Conservation (phyloP, 2,113 vertebrate species). For the Tachuris rubrigastra region DNA sequence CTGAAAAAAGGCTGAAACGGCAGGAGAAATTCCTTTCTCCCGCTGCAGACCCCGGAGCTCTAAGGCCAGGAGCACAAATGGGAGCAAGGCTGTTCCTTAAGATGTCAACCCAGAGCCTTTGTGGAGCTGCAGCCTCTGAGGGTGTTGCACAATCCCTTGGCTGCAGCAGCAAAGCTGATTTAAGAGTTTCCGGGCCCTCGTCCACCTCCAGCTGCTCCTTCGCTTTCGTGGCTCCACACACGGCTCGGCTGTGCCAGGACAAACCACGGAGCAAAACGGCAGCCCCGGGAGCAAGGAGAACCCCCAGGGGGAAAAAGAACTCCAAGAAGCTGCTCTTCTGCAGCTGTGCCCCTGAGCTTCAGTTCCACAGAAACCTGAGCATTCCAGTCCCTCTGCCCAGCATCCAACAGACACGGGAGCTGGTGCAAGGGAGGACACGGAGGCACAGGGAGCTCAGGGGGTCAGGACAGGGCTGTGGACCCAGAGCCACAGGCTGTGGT, state of each 20-base stretch:
- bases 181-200: slow-evolving; percentile 35
- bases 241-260: neutral
- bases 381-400: neutral
- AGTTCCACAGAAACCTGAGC: neutral
- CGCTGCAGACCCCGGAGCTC: neutral
- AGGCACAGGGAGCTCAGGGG: neutral
- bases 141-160: slow-evolving; percentile 32
- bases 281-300: neutral
- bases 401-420: neutral
- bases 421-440: neutral
- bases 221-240: neutral
- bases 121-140: neutral
- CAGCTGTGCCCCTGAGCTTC: neutral
- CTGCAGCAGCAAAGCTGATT: slow-evolving; percentile 42
- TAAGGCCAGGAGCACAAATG: neutral
- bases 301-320: neutral
- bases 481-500: neutral
- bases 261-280: neutral
- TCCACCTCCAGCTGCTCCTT: slow-evolving; percentile 53
- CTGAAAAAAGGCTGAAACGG: neutral
- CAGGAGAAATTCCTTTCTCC: neutral
- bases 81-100: slow-evolving; percentile 2
- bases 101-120: neutral
- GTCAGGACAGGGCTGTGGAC: neutral
- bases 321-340: neutral